phyloP scores from a whole-genome alignment of 1,140 invertebrate species.

The Globodera rostochiensis region DNA sequence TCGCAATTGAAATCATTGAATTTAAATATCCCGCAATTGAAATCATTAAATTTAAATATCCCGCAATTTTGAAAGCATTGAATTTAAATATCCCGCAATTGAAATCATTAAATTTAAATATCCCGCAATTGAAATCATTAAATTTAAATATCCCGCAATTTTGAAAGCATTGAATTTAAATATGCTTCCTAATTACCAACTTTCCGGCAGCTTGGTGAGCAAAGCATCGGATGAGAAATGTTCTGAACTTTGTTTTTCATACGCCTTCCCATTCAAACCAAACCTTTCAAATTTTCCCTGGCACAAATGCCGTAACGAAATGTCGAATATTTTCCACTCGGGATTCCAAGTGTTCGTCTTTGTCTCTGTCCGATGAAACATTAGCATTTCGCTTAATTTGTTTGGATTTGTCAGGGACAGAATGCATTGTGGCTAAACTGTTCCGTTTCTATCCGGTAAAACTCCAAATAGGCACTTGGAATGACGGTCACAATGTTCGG shows the following conservation, averaged over 20 bases:
- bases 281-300: background rate
- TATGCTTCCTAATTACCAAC: background rate
- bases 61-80: no score
- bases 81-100: no score
- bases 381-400: background rate
- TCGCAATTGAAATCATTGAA: no score
- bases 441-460: background rate
- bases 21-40: no score
- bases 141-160: no score
- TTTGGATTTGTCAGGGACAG: background rate
- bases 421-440: background rate
- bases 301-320: background rate
- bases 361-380: slow-evolving; percentile 6
- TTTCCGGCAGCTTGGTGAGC: background rate
- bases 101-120: no score
- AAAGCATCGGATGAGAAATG: background rate
- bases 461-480: background rate
- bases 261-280: background rate
- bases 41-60: no score
- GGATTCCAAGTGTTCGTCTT: slow-evolving; percentile 13
- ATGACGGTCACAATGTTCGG: background rate
- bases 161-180: no score
- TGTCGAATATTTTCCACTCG: slow-evolving; percentile 1
- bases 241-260: background rate
- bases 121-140: no score